phyloP scores from a whole-genome alignment of 2,797 vertebrate species.

The Tachyglossus aculeatus region DNA sequence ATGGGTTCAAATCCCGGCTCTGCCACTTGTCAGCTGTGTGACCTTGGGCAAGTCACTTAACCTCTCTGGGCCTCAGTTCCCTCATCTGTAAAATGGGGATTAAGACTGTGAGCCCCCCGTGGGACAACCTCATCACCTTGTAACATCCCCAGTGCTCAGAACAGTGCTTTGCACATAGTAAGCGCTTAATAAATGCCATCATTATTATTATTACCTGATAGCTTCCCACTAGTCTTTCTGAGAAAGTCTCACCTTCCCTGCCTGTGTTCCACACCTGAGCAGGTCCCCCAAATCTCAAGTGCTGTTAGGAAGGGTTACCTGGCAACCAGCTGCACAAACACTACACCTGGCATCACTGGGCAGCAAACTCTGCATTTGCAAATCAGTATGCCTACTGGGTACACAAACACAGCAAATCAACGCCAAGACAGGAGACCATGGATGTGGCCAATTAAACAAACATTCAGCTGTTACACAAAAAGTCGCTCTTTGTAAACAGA shows the following conservation, averaged over 20 bases:
- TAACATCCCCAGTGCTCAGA: no score
- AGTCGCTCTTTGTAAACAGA: constrained; percentile 34
- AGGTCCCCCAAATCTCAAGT: constrained; percentile 7
- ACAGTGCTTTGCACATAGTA: no score
- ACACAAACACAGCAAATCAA: constrained; percentile 57
- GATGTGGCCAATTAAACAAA: constrained; percentile 25
- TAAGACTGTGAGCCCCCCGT: no score
- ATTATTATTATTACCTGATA: no score
- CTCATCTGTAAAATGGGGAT: no score
- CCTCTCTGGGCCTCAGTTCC: no score
- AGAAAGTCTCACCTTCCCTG: background rate
- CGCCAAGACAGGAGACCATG: constrained; percentile 25
- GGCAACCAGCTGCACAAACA: constrained; percentile 58
- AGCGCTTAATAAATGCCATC: no score
- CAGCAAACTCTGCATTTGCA: constrained; percentile 21
- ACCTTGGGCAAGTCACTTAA: no score
- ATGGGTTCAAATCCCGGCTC: no score
- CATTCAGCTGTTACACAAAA: constrained; percentile 43
- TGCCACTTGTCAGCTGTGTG: no score
- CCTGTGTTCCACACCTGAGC: background rate
- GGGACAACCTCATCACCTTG: no score
- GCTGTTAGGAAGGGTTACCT: constrained; percentile 56
- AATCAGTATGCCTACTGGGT: constrained; percentile 44
- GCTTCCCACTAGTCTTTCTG: constrained; percentile 1
- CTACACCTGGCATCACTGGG: constrained; percentile 45